A percentile compares a stretch with the other conserved stretches of the same genome.
Evolutionary conservation across 2,888 invertebrate genomes (phyloP).

Genomic region (Hermaeophaga mercurialis): DNA sequence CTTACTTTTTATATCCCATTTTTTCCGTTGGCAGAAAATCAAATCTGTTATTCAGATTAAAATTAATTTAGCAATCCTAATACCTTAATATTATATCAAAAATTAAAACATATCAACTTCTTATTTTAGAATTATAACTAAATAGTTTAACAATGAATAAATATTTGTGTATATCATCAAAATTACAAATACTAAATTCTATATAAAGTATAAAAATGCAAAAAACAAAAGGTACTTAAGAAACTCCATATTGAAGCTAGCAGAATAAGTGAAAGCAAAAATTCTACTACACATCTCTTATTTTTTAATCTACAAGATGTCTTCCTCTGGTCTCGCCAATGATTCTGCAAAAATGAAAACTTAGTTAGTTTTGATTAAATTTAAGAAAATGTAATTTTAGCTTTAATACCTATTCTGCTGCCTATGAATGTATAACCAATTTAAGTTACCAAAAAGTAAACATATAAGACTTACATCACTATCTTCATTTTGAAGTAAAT

Average conservation of each 20-base stretch:
- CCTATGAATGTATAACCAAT: too few relatives aligned
- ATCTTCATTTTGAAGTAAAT: too few relatives aligned
- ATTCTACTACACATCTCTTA: constrained; percentile 12
- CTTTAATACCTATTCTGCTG: constrained; percentile 39
- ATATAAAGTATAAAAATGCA: not conserved
- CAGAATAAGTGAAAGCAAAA: constrained; percentile 41
- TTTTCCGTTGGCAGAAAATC: too few relatives aligned
- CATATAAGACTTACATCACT: too few relatives aligned
- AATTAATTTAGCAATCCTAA: too few relatives aligned
- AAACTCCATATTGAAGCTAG: constrained; percentile 36
- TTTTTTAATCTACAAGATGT: constrained; percentile 28
- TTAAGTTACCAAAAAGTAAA: too few relatives aligned
- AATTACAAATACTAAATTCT: not conserved
- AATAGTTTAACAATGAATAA: too few relatives aligned
- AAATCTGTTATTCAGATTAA: too few relatives aligned
- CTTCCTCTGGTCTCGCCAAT: constrained; percentile 37
- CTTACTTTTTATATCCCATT: too few relatives aligned
- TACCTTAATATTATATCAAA: too few relatives aligned
- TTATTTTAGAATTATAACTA: too few relatives aligned
- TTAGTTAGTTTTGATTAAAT: constrained; percentile 27
- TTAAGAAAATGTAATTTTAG: constrained; percentile 15
- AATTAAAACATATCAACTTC: too few relatives aligned
- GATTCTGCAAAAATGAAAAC: constrained; percentile 41
- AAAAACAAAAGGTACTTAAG: constrained; percentile 12
- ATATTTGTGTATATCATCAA: not conserved